These are phyloP conservation scores for Pseudorectes ferrugineus DNA, from an alignment of 2,113 vertebrate genomes.

Conservation along the genomic window DNA sequence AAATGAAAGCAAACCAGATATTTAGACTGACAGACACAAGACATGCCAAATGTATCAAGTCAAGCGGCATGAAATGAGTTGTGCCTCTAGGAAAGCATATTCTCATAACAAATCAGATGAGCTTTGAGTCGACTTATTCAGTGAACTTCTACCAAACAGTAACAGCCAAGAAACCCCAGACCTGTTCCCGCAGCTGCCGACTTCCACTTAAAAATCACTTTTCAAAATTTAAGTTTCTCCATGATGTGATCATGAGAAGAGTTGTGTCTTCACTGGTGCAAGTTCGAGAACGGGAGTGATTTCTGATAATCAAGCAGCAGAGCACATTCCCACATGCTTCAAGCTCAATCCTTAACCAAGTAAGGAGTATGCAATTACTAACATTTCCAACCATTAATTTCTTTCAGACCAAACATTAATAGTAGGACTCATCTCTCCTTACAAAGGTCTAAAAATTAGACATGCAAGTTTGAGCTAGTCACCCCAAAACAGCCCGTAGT, in stretches of 20 bases:
- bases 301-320: neutral
- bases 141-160: neutral
- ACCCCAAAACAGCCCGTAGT: neutral
- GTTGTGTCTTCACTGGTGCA: neutral
- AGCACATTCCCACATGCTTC: neutral
- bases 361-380: neutral
- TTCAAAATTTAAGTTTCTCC: neutral
- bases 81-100: neutral
- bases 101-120: neutral
- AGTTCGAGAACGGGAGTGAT: neutral
- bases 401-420: neutral
- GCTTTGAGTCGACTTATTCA: neutral
- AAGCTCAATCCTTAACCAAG: neutral
- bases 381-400: neutral
- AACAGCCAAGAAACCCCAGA: neutral
- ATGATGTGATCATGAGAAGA: neutral
- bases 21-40: neutral
- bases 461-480: neutral
- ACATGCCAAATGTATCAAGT: neutral
- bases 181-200: neutral
- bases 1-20: neutral
- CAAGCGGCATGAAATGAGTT: neutral
- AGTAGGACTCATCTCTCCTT: neutral
- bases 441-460: neutral
- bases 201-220: neutral